Conservation (phyloP, 2,797 vertebrate genomes). For the Myotis myotis region DNA sequence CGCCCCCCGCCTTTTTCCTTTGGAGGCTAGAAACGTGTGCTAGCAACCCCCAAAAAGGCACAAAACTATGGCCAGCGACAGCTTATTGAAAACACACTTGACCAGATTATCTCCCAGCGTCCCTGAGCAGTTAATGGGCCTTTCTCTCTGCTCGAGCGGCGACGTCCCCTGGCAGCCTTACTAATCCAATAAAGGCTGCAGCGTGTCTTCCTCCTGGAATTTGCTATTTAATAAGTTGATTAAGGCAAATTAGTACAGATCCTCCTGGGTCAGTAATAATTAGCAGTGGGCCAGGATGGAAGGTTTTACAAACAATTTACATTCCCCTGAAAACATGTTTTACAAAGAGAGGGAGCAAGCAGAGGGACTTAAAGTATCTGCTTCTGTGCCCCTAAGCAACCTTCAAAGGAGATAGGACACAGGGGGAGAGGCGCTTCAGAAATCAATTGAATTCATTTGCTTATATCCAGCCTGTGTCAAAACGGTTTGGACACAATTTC, state of each 20-base stretch:
- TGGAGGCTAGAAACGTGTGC: conserved; percentile 58
- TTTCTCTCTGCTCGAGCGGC: background rate
- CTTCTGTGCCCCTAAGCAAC: background rate
- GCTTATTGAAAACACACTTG: conserved; percentile 69
- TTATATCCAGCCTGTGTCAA: background rate
- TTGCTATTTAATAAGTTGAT: conserved; percentile 74
- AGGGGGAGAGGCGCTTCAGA: background rate
- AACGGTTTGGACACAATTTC: conserved; percentile 28
- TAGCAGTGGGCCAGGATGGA: conserved; percentile 67
- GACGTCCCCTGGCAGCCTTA: conserved; percentile 52
- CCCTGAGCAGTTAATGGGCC: background rate
- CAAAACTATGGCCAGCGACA: background rate
- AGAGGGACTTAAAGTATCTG: background rate
- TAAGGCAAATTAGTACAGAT: conserved; percentile 71
- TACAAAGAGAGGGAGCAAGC: background rate
- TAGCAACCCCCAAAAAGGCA: conserved; percentile 58
- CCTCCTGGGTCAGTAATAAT: conserved; percentile 68
- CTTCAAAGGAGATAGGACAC: background rate
- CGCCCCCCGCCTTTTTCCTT: background rate
- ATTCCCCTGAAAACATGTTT: conserved; percentile 51
- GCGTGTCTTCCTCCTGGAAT: conserved; percentile 71
- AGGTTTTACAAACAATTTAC: conserved; percentile 68
- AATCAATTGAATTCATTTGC: background rate
- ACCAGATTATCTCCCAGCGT: background rate
- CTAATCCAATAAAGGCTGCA: conserved; percentile 66